Conservation (phyloP, 1,140 invertebrate genomes). For the Eupristina koningsbergeri region DNA sequence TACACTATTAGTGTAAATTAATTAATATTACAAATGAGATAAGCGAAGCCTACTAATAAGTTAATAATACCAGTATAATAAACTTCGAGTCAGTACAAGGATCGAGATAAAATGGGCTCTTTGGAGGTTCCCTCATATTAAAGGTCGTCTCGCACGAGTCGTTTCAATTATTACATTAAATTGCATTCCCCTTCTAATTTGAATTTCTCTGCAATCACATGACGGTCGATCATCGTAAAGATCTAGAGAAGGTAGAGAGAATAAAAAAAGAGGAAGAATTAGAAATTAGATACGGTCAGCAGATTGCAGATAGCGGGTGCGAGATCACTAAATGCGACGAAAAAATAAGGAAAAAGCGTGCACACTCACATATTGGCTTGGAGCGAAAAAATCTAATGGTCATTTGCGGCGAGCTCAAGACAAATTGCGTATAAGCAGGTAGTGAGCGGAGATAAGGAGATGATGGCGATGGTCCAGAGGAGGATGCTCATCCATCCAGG, state of each 20-base stretch:
- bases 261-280: conserved; percentile 1
- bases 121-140: too few species aligned
- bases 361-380: background rate
- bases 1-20: too few species aligned
- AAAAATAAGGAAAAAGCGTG: background rate
- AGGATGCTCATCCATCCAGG: too few species aligned
- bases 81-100: too few species aligned
- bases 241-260: background rate
- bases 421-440: conserved; percentile 61
- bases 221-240: background rate
- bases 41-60: too few species aligned
- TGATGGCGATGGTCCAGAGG: background rate
- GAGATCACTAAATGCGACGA: background rate
- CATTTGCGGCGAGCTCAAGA: conserved; percentile 67
- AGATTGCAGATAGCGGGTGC: background rate
- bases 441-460: conserved; percentile 69
- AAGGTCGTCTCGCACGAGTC: too few species aligned
- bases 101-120: too few species aligned
- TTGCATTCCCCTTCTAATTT: background rate
- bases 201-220: background rate
- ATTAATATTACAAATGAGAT: too few species aligned
- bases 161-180: background rate
- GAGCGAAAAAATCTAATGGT: conserved; percentile 63
- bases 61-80: too few species aligned
- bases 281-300: conserved; percentile 21